Evolutionary conservation across 2,888 invertebrate genomes (phyloP).

Genomic region (Dyspetes luteomarginatus): DNA sequence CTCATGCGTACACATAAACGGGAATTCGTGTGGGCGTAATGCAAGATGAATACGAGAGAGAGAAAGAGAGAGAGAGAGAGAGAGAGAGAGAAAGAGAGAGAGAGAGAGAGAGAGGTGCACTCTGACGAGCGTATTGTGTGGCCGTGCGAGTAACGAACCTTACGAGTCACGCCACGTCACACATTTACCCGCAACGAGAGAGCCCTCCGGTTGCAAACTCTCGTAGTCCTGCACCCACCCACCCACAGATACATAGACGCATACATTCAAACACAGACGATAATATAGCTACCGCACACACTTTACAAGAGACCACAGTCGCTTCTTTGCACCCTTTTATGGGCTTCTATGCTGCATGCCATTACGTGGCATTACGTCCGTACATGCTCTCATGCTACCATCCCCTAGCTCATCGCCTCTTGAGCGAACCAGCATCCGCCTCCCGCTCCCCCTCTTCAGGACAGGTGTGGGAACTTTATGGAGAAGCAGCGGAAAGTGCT

Average conservation of each 20-base stretch:
- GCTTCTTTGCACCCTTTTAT: conserved; percentile 13
- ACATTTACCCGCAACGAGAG: conserved; percentile 68
- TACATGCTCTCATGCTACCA: background rate
- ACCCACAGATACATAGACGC: background rate
- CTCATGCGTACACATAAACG: background rate
- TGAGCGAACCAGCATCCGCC: background rate
- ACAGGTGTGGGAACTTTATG: background rate
- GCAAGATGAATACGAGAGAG: conserved; percentile 69
- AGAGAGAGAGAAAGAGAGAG: background rate
- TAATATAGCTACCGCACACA: conserved; percentile 4
- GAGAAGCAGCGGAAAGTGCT: background rate
- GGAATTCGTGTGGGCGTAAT: conserved; percentile 67
- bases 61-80: conserved; percentile 7
- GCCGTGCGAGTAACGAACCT: conserved; percentile 75
- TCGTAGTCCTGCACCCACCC: background rate
- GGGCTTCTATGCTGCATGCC: background rate
- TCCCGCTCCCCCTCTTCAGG: background rate
- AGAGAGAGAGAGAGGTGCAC: conserved; percentile 48
- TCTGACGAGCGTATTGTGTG: conserved; percentile 80
- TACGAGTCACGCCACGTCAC: conserved; percentile 80
- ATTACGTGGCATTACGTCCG: background rate
- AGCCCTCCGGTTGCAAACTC: conserved; percentile 23
- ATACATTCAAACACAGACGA: too few relatives aligned
- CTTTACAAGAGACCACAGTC: background rate
- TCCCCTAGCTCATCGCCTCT: conserved; percentile 5